phyloP scores from a whole-genome alignment of 2,113 vertebrate species.

The Notechis scutatus region DNA sequence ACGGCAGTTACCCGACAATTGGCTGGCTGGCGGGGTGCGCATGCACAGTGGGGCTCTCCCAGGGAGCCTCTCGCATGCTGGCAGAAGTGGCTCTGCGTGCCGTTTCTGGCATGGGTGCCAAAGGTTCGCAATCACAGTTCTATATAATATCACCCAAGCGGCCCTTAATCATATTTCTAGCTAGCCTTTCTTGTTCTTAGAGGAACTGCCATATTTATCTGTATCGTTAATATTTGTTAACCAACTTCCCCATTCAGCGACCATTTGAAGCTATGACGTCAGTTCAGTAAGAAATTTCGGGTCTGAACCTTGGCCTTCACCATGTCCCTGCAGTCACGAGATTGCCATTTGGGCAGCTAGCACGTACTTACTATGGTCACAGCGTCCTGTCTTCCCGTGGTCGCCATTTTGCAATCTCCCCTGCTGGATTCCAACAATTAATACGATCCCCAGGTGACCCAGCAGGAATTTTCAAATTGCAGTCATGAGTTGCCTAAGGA shows the following conservation, averaged over 20 bases:
- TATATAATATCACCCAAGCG: not conserved
- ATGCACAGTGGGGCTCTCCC: no score
- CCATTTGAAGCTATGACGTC: not conserved
- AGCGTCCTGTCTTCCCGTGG: rapidly evolving
- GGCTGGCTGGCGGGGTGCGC: no score
- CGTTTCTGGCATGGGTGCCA: no score
- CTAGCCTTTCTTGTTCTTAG: not conserved
- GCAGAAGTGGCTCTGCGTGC: no score
- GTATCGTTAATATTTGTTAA: not conserved
- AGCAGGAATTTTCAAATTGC: not conserved
- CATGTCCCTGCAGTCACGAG: not conserved
- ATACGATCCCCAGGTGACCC: rapidly evolving
- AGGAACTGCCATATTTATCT: not conserved
- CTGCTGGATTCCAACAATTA: not conserved
- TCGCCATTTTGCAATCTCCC: not conserved
- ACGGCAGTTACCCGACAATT: no score
- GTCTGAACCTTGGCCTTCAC: not conserved
- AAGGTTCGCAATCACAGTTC: no score
- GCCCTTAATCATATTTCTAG: not conserved
- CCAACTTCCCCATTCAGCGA: not conserved
- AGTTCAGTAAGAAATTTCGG: not conserved
- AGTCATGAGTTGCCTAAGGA: not conserved
- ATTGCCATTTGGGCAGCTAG: not conserved
- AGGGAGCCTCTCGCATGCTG: no score
- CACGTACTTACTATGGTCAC: not conserved